Evolutionary conservation across 2,888 invertebrate genomes (phyloP).

Genomic region (Lasioglossum malachurum): DNA sequence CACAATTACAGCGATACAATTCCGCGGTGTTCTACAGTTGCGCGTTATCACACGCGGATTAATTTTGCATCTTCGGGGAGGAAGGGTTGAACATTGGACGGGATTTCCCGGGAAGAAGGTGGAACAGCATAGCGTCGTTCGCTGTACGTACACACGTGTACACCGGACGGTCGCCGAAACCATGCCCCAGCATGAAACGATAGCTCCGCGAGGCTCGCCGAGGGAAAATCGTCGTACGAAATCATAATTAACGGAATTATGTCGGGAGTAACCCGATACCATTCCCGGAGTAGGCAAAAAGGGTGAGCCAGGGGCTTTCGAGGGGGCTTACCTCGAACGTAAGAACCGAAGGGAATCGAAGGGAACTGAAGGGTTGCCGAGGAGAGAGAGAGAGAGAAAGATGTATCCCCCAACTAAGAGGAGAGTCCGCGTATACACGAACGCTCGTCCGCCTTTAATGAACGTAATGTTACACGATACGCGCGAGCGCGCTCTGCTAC

Average conservation of each 20-base stretch:
- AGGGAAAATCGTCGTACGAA: slow-evolving; percentile 80
- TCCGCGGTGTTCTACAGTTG: background rate
- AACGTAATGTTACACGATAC: slow-evolving; percentile 76
- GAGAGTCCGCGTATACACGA: slow-evolving; percentile 39
- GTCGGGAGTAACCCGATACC: slow-evolving; percentile 83
- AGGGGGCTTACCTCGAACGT: slow-evolving; percentile 73
- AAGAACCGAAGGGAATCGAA: slow-evolving; percentile 76
- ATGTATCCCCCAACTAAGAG: slow-evolving; percentile 54
- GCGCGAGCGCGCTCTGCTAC: slow-evolving; percentile 51
- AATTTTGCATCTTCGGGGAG: background rate
- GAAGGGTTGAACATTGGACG: background rate
- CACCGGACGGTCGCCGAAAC: slow-evolving; percentile 1
- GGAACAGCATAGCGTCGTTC: background rate
- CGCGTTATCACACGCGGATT: background rate
- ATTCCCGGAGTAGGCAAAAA: slow-evolving; percentile 69
- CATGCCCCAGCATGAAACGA: slow-evolving; percentile 44
- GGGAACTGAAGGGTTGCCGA: slow-evolving; percentile 80
- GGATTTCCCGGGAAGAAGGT: background rate
- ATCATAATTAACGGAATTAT: slow-evolving; percentile 85
- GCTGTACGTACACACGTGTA: background rate
- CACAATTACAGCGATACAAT: background rate
- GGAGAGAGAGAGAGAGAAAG: background rate
- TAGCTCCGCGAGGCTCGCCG: slow-evolving; percentile 27
- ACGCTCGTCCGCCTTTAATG: slow-evolving; percentile 73
- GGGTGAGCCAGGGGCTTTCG: slow-evolving; percentile 63